A percentile compares a stretch with the other conserved stretches of the same genome.
Evolutionary conservation across 2,888 invertebrate genomes (phyloP).

Genomic region (Phengaris alcon): DNA sequence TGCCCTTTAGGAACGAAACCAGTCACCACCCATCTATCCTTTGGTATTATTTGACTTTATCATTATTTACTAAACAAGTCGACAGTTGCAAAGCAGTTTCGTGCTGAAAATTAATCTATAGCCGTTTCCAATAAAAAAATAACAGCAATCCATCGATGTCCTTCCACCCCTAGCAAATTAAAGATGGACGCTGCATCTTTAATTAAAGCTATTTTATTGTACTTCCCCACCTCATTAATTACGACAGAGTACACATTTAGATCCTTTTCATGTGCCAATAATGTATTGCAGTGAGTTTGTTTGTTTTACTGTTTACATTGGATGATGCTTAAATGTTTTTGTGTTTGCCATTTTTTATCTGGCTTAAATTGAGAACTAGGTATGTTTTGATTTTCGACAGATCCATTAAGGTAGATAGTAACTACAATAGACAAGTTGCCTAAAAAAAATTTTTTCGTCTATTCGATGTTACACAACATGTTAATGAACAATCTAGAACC

Average conservation of each 20-base stretch:
- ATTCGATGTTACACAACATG: too few relatives aligned
- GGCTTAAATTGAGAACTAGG: too few relatives aligned
- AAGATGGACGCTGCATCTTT: constrained; percentile 57
- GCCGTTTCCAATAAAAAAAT: constrained; percentile 17
- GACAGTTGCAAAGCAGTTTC: not conserved
- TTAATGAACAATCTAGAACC: too few relatives aligned
- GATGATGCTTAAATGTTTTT: not conserved
- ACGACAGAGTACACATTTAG: constrained; percentile 33
- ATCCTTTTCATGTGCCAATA: constrained; percentile 26
- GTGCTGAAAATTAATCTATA: not conserved
- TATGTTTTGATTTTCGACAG: too few relatives aligned
- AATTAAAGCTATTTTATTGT: constrained; percentile 53
- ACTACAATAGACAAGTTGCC: too few relatives aligned
- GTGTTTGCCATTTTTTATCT: not conserved
- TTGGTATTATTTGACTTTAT: too few relatives aligned
- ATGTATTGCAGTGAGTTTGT: constrained; percentile 5
- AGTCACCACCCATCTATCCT: too few relatives aligned
- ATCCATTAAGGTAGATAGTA: too few relatives aligned
- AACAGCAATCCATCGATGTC: constrained; percentile 44
- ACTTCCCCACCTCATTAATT: constrained; percentile 43
- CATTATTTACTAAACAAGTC: too few relatives aligned
- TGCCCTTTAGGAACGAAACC: too few relatives aligned
- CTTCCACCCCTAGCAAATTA: constrained; percentile 44
- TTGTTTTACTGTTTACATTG: not conserved
- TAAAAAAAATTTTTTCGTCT: too few relatives aligned